Evolutionary conservation across 2,797 vertebrate species (phyloP), one percentile per base, ranked within the genome.

Genomic region (Phylloscopus collybita): DNA sequence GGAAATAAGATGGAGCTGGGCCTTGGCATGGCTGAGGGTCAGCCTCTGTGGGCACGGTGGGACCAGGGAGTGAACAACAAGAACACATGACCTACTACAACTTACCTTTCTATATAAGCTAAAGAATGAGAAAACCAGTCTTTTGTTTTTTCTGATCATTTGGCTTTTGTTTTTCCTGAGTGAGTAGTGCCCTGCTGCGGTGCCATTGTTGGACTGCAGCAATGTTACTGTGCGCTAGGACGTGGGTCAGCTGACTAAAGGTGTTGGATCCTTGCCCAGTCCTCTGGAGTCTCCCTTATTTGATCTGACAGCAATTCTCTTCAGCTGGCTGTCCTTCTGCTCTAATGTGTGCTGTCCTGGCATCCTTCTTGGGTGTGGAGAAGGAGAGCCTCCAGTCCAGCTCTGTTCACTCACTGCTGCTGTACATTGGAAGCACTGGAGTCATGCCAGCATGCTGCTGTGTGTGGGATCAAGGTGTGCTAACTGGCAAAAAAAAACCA

Each of bases 211-310:
- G 13, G 53, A 10, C 36, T 1, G 1, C 57, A 23, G 25, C 3
- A 44, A 57, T 50, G 22, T 45, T 76, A 4, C 3, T 2, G 1
- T 6, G 0, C 0, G 1, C 40, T 16, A 17, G 76, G 36, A 47
- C 0, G 0, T 1, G 1, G 21, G 18, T 89, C 34, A 45, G 13
- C 21, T 70, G 15, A 32, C 0, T 2, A 60, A 51, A 32, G 36
- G 23, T n/a, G 26, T 32, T 73, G 45, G 72, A 54, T 75, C 42
- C 69, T 86, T 95, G 13, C 60, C 80, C 62, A 76, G 45, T 36
- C 32, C 32, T 80, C 45, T 88, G 0, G 0, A 90, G 30, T 65
- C 56, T 90, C 21, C 88, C 66, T 80, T 64, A 21, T 56, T 75
- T 92, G 62, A 42, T 65, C 9, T 60, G 72, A 26, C 70, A 92